Base-by-base conservation (phyloP, 64 coral and sea anemone genomes). In the Montipora foliosa region DNA sequence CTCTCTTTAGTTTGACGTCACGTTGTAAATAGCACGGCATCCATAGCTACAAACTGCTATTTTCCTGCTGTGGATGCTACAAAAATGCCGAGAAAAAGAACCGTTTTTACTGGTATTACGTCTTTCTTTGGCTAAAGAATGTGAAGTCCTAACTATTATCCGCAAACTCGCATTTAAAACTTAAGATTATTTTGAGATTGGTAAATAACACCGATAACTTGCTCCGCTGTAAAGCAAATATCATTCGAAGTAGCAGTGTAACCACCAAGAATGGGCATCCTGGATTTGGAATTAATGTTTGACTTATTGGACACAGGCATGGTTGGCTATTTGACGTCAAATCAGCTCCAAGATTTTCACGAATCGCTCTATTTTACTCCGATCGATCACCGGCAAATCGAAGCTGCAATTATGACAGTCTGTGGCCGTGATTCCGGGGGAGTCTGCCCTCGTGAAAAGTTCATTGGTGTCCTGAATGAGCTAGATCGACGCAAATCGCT, bases 211-310 rank as follows among this genome's bases (percentile, higher is more conserved):
- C 37, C 37, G 37, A 37, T 37, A 37, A 37, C 37, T 37, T 2
- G 37, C 37, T 37, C 37, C 37, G 37, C 37, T 37, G 2, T 37
- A 37, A 37, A 37, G 37, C 37, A 37, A 37, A 37, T 37, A 37
- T 37, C 37, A 37, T 37, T 37, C 37, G 37, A 37, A 37, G 37
- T 37, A 37, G 37, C 37, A 37, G 37, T n/a, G 13, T 91, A 7
- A 84, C 61, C 58, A 84, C 16, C 49, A 5, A 95, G 96, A 85
- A 99, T 99, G 98, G 98, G 98, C 15, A 96, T 99, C 84, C 92
- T 90, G 9, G 98, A 99, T 13, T 75, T 96, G 57, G 95, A 96
- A 76, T 57, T 96, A 29, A 96, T 99, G 95, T 99, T 99, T 50
- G 98, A 99, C 49, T 88, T 99, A 25, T 73, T 99, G 49, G 98